These are phyloP conservation scores for Chinchilla lanigera DNA, from an alignment of 2,113 vertebrate species.

Conservation along the genomic window DNA sequence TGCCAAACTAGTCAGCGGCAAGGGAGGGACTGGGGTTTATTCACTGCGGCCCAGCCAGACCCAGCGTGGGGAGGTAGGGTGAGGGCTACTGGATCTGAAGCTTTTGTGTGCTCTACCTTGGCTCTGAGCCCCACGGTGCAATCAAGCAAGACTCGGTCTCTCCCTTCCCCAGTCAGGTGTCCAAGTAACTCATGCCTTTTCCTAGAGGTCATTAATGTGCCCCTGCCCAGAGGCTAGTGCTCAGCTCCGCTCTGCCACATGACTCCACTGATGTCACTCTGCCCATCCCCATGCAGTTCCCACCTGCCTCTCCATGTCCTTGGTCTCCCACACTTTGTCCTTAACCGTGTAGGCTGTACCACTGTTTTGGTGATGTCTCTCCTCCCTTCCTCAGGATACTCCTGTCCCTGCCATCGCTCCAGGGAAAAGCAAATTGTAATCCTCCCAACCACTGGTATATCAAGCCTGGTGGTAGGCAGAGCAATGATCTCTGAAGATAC, in stretches of 20 bases:
- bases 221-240: background rate
- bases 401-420: background rate
- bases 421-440: background rate
- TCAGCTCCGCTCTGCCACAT: background rate
- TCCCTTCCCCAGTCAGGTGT: background rate
- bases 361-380: background rate
- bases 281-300: background rate
- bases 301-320: background rate
- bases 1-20: background rate
- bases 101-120: background rate
- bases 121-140: background rate
- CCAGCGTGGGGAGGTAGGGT: background rate
- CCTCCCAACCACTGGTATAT: background rate
- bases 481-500: background rate
- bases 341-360: background rate
- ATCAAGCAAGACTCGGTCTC: background rate
- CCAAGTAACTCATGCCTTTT: background rate
- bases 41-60: background rate
- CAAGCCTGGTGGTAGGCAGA: background rate
- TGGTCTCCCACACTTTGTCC: background rate
- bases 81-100: background rate
- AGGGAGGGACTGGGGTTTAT: background rate
- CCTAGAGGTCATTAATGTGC: background rate
- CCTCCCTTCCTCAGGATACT: background rate
- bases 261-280: background rate